Base-by-base conservation (phyloP, 2,888 invertebrate genomes). In the Minunthozetes semirufus region DNA sequence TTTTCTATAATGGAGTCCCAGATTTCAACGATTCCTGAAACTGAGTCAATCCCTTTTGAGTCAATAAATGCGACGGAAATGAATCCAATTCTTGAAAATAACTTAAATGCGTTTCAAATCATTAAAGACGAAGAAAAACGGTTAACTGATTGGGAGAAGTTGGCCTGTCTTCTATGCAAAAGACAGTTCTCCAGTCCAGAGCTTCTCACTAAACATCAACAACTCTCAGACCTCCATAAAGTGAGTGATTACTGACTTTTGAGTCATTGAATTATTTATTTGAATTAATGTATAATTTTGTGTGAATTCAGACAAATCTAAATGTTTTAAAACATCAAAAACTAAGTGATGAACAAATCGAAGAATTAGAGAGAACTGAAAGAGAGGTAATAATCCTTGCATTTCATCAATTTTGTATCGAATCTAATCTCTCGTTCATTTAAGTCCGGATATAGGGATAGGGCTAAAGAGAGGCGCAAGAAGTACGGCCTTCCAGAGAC, bases 91-190 rank as follows among this genome's bases (percentile, higher is more conserved):
- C 19, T 68, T 27, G 56, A 72, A 25, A 4, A 27, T 17, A 19
- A 19, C 4, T 50, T 25, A 29, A 59, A 33, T 72, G 46, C 66
- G 5, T 72, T 19, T 27, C 46, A 72, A 61, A 74, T 71, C 9
- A 50, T 78, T 19, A 78, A 73, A 42, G 72, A 75, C 1, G 79
- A 80, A 66, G 81, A 80, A 63, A 79, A 79, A 27, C 82, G 83
- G 53, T 79, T 84, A 56, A 81, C 93, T 6, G 97, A 98, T 83
- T 93, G 92, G 88, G 77, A 77, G 29, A 96, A 94, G 82, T 84
- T 96, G 66, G 93, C 95, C 0, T 99, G 99, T 81, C 85, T 97
- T 27, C 85, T 99, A 15, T 99, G 99, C 82, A 97, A 97, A 83
- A 86, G 99, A 72, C 93, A 94, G 81, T 95, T 99, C 82, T 91